A percentile compares a stretch with the other conserved stretches of the same genome.
These are phyloP conservation scores for Mungos mungo DNA, from an alignment of 2,113 vertebrate genomes.

Conservation along the genomic window DNA sequence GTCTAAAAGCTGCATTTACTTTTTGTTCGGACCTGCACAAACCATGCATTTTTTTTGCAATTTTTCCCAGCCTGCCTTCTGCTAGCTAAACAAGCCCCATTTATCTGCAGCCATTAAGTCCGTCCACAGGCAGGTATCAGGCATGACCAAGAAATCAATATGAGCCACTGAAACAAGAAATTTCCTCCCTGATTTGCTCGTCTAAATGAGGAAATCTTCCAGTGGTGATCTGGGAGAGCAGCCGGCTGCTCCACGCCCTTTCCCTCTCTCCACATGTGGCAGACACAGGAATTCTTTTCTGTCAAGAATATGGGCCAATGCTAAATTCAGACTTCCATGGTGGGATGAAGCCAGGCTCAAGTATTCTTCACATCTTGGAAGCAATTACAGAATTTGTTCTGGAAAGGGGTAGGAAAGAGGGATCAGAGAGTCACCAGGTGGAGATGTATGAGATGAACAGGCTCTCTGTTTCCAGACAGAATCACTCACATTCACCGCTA, in stretches of 20 bases:
- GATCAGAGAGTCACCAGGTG: neutral
- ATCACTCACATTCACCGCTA: neutral
- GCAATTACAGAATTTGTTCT: neutral
- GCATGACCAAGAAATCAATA: slow-evolving; percentile 58
- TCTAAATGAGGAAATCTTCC: slow-evolving; percentile 15
- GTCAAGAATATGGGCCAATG: neutral
- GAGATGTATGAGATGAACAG: neutral
- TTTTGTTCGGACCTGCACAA: neutral
- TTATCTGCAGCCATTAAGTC: slow-evolving; percentile 48
- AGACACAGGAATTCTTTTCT: neutral
- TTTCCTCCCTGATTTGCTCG: neutral
- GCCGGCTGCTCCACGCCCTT: neutral
- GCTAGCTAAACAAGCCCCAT: neutral
- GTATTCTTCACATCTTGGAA: neutral
- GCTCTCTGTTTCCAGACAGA: neutral
- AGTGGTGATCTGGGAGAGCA: neutral
- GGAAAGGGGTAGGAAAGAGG: neutral
- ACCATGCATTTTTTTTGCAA: neutral
- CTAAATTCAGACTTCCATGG: neutral
- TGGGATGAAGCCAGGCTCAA: neutral
- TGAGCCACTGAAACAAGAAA: slow-evolving; percentile 25
- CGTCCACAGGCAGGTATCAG: slow-evolving; percentile 19
- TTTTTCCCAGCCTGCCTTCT: neutral
- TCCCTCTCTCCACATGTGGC: neutral
- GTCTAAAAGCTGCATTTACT: neutral